A percentile compares a stretch with the other conserved stretches of the same genome.
phyloP scores from a whole-genome alignment of 2,888 invertebrate species.

The Lissocephala sabroskyi region DNA sequence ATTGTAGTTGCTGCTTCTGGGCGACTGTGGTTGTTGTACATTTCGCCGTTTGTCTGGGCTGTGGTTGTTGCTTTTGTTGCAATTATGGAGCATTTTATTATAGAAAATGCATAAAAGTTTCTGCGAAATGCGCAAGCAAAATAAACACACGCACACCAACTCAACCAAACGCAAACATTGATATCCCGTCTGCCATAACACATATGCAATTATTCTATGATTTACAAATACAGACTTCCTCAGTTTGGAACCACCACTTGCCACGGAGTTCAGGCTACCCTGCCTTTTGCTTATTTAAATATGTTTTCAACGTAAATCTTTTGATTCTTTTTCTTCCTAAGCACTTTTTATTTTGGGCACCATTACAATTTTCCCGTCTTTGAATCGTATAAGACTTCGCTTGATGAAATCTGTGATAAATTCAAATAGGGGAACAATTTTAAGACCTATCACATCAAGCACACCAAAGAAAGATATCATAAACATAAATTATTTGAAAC shows the following conservation, averaged over 20 bases:
- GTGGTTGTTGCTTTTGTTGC: conserved; percentile 4
- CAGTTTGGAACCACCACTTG: neutral
- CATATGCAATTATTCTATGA: conserved; percentile 30
- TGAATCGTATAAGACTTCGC: no score
- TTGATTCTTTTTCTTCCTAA: conserved; percentile 7
- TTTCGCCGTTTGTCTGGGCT: conserved; percentile 18
- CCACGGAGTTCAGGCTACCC: neutral
- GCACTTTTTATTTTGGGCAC: no score
- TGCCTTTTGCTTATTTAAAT: neutral
- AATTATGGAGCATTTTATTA: neutral
- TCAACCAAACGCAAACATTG: no score
- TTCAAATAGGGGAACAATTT: no score
- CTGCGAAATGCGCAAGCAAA: conserved; percentile 41
- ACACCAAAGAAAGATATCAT: no score
- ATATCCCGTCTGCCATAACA: neutral
- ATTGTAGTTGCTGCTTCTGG: conserved; percentile 45
- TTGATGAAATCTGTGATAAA: no score
- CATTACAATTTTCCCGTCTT: no score
- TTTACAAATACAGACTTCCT: conserved; percentile 28
- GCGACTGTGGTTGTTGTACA: conserved; percentile 25
- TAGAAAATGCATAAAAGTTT: conserved; percentile 48
- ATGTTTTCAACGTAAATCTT: conserved; percentile 1
- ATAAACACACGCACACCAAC: conserved; percentile 27
- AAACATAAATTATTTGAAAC: no score
- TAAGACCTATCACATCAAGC: no score